phyloP scores from a whole-genome alignment of 2,888 invertebrate genomes.

The Drosophila austrosaltans region DNA sequence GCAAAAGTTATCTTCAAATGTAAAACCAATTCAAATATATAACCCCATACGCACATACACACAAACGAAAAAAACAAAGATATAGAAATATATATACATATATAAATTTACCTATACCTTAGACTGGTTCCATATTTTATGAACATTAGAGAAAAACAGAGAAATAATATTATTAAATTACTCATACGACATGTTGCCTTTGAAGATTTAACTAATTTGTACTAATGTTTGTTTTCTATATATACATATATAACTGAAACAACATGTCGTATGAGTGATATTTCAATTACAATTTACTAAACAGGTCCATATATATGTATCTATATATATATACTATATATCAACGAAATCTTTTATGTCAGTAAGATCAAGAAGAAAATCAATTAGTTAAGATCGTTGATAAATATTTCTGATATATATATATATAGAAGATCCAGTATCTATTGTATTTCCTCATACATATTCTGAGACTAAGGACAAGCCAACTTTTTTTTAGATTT shows the following conservation, averaged over 20 bases:
- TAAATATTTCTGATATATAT: too few species aligned
- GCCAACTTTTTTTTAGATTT: not conserved
- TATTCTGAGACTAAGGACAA: not conserved
- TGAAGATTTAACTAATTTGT: too few species aligned
- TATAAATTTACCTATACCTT: not conserved
- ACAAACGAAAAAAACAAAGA: not conserved
- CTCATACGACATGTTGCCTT: not conserved
- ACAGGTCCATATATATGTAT: too few species aligned
- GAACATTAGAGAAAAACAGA: not conserved
- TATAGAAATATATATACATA: not conserved
- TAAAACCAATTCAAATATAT: not conserved
- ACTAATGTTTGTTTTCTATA: too few species aligned
- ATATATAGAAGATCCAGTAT: not conserved
- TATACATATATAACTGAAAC: not conserved
- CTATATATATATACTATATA: too few species aligned
- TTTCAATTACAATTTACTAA: not conserved
- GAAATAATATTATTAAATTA: not conserved
- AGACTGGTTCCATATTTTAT: not conserved
- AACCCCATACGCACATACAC: not conserved
- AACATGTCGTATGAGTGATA: not conserved
- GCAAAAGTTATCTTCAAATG: not conserved
- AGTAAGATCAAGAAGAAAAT: too few species aligned
- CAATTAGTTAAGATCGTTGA: too few species aligned
- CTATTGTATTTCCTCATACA: not conserved
- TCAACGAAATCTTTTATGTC: too few species aligned